Percentiles rank a stretch among this genome's conserved stretches.
Evolutionary conservation across 37 sponge, comb jelly and placozoan species (phyloP).

Genomic region (Ephydatia muelleri): DNA sequence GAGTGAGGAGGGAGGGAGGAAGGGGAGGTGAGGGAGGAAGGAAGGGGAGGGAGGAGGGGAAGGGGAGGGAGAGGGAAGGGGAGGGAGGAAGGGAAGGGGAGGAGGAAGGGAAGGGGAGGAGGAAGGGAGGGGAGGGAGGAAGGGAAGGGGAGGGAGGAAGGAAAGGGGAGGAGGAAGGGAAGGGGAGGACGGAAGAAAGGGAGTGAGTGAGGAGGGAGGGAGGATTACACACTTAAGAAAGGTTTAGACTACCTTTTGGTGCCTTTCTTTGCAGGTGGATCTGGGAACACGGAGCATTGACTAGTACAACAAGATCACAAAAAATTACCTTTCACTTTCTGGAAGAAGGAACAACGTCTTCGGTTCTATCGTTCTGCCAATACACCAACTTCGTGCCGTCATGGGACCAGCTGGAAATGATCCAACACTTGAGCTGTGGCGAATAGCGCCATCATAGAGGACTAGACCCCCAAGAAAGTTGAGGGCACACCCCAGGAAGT

Average conservation of each 20-base stretch:
- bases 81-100: neutral
- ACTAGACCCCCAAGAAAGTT: neutral
- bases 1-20: neutral
- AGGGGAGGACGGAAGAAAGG: neutral
- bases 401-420: slow-evolving; percentile 36
- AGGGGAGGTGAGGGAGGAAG: neutral
- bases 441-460: too few species aligned
- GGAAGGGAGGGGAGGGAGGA: neutral
- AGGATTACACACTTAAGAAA: neutral
- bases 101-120: slow-evolving; percentile 4
- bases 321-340: slow-evolving; percentile 15
- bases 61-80: neutral
- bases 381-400: slow-evolving; percentile 77
- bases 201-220: too few species aligned
- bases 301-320: neutral
- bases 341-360: slow-evolving; percentile 77
- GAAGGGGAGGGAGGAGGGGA: neutral
- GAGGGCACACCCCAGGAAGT: too few species aligned
- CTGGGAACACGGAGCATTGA: neutral
- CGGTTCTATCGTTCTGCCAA: slow-evolving; percentile 87
- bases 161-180: neutral
- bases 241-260: slow-evolving; percentile 2
- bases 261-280: neutral
- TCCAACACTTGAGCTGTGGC: slow-evolving; percentile 29
- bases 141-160: neutral